Evolutionary conservation across 2,888 invertebrate species (phyloP), one percentile per base, ranked within the genome.

Genomic region (Terebella lapidaria): DNA sequence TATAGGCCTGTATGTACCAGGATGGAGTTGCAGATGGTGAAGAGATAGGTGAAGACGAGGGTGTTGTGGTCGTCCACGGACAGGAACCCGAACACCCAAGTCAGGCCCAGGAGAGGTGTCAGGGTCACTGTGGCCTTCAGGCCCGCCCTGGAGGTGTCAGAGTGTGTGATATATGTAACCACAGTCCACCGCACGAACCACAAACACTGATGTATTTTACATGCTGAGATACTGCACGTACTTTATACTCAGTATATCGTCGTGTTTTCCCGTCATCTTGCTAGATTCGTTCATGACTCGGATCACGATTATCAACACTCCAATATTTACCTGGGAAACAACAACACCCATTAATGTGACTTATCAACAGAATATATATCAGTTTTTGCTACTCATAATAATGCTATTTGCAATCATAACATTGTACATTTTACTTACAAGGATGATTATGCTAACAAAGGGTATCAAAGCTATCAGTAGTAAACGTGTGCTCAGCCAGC

Each of bases 31-130:
- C 72, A 60, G 47, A 79, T 64, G 20, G 77, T 77, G 67, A 81
- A 81, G 24, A 81, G 70, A 67, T 80, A 80, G 1, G 78, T 76
- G 56, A 81, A 74, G 2, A 72, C 71, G 2, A 76, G 26, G 51
- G 72, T 71, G 25, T 69, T 70, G 20, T 64, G 64, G 26, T 64
- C 62, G 54, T 72, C 70, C 22, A 75, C 73, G 1, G 78, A 75
- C 45, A 81, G 66, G 62, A 80, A 81, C 2, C 79, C 81, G 53
- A 81, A 75, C 1, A 71, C 70, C 81, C 81, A 81, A 1, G 81
- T 82, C 29, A 81, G 74, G 1, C 81, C 81, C 1, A 81, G 70
- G 18, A 81, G 67, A 15, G 81, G 81, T 1, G 81, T 71, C 20
- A 81, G 65, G 25, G 80, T 76, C 1, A 73, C 73, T 0, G 81